A percentile compares a stretch with the other conserved stretches of the same genome.
Evolutionary conservation across 1,140 invertebrate genomes (phyloP).

Genomic region (Papilio aristodemus): DNA sequence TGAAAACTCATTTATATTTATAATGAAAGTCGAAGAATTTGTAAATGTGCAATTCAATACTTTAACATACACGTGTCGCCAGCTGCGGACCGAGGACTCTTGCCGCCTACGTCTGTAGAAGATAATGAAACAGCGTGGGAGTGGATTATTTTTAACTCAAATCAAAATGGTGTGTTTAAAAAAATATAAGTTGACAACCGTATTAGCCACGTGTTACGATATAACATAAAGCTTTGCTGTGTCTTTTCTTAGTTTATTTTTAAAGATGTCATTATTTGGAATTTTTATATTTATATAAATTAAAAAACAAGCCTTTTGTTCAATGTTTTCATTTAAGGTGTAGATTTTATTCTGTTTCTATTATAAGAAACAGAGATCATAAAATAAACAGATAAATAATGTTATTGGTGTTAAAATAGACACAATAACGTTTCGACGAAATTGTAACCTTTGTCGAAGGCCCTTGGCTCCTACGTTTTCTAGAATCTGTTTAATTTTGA

Average conservation of each 20-base stretch:
- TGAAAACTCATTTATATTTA: too few species aligned
- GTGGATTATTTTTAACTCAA: not conserved
- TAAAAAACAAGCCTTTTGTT: too few species aligned
- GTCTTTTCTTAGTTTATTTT: too few species aligned
- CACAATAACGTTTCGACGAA: not conserved
- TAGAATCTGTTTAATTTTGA: not conserved
- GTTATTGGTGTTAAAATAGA: not conserved
- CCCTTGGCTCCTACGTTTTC: not conserved
- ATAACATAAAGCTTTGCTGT: too few species aligned
- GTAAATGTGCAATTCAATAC: not conserved
- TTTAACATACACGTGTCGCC: not conserved
- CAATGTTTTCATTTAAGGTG: too few species aligned
- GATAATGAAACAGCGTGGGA: conserved; percentile 7
- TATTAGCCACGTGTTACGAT: not conserved
- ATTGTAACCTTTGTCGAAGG: not conserved
- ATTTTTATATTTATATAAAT: too few species aligned
- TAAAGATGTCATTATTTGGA: too few species aligned
- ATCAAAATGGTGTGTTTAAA: not conserved
- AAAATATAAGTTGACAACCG: not conserved
- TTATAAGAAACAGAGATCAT: not conserved
- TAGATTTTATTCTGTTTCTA: too few species aligned
- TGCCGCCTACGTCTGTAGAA: not conserved
- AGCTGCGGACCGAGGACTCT: not conserved
- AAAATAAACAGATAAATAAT: not conserved
- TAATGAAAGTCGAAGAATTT: not conserved